These are phyloP conservation scores for Sapayoa aenigma DNA, from an alignment of 2,113 vertebrate species.

Conservation along the genomic window DNA sequence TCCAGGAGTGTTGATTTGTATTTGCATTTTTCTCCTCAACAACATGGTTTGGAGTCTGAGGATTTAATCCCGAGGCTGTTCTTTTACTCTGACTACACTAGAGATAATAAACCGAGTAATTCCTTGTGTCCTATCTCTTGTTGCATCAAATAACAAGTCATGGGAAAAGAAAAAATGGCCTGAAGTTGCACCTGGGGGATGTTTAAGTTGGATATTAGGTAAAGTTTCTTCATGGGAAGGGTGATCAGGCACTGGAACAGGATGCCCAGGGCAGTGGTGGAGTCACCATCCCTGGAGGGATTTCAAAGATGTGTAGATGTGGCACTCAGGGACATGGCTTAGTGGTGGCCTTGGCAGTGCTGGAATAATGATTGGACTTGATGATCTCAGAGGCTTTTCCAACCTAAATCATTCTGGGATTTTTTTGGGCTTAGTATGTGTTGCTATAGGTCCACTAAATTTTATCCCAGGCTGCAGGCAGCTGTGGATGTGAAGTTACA, in stretches of 20 bases:
- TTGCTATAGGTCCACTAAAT: neutral
- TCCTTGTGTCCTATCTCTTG: too few species aligned
- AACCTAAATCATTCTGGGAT: neutral
- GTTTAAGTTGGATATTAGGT: neutral
- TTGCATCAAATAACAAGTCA: neutral
- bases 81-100: too few species aligned
- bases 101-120: too few species aligned
- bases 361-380: neutral
- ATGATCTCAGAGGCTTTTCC: neutral
- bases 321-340: neutral
- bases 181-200: neutral
- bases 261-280: neutral
- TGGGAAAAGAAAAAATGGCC: neutral
- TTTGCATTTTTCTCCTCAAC: too few species aligned
- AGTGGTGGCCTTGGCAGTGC: neutral
- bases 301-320: neutral
- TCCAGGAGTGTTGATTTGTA: too few species aligned
- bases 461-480: neutral
- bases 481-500: rapidly evolving
- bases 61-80: too few species aligned
- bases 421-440: neutral
- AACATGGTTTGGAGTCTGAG: too few species aligned
- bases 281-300: neutral
- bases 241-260: neutral
- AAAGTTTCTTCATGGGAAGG: neutral